Base-by-base conservation (phyloP, 2,113 vertebrate genomes). In the Proterorhinus semilunaris region DNA sequence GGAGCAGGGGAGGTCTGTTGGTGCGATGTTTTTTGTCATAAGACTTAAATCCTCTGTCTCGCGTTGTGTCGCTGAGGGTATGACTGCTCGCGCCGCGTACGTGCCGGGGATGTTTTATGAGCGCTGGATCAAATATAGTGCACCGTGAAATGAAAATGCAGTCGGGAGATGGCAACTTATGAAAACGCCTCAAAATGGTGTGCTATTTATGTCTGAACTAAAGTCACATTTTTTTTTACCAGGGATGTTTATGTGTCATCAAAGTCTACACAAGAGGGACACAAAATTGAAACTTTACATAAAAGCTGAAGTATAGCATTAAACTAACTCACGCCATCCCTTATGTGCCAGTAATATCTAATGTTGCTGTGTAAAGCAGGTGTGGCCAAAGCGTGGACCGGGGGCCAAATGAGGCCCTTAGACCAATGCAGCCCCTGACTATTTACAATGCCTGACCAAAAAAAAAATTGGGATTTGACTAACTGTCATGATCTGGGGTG, bases 11-110 rank as follows among this genome's bases (percentile, higher is more conserved):
- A 45, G 58, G 58, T 61, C 58, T 16, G 42, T 12, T 8, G 12
- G 7, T 44, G 42, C 7, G 36, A 61, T 61, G 58, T 61, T 61
- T 61, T 55, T 16, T 61, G 58, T 61, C 36, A n/a, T 16, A n/a
- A 61, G 58, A n/a, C 58, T 61, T 61, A 45, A 61, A 61, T 61
- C 58, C 58, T 45, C 42, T 61, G 58, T 61, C 58, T 61, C 15
- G 8, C 13, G 42, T 61, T 9, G 58, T 45, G 58, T 44, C 42
- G 42, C 58, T 44, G 13, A 61, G 58, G 58, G 15, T 16, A 45
- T 44, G 58, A 61, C 13, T 45, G 58, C 57, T 11, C 44, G 36
- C 15, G 2, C 7, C 42, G 8, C 12, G 7, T 45, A 61, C 42
- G 42, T 61, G 58, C 58, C 6, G 8, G 15, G 58, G 58, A 61